Base-by-base conservation (phyloP, 2,113 vertebrate species). In the Nansenia antarctica region DNA sequence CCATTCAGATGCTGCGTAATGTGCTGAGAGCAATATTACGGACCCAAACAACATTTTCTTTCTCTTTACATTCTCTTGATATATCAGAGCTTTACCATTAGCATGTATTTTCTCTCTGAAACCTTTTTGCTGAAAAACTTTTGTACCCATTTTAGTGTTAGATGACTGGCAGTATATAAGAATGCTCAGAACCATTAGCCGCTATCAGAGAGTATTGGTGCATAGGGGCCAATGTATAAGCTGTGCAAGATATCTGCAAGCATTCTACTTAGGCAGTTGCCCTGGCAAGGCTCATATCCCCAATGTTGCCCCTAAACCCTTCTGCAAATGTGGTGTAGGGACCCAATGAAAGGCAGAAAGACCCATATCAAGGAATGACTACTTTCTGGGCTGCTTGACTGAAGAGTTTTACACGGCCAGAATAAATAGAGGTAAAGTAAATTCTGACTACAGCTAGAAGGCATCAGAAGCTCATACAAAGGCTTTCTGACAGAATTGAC, bases 91-190 rank as follows among this genome's bases (percentile, higher is more conserved):
- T 60, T 52, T 66, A 67, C 20, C 34, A 27, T 20, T 37, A 52
- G 70, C 70, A 31, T 74, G 60, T 83, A 47, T 75, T 76, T 77
- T 42, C 85, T 81, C 42, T 82, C 61, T 79, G 60, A 81, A 73
- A 32, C 6, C 26, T 39, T 83, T 86, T 87, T 83, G 76, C 81
- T 87, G 81, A 88, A 61, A 81, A 82, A 76, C 71, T 83, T 87
- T 86, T 85, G 58, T 86, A 85, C 71, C 52, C 66, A 65, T 72
- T 76, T 27, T 29, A 15, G n/a, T 1, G 9, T 32, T 60, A 34
- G 8, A 9, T 24, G 32, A 34, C 3, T 24, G 31, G 20, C 32
- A 35, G 58, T 60, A 14, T 7, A 8, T 29, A 7, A n/a, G 27
- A 35, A 27, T 24, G 39, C 15, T 65, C 34, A 24, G 45, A 39